Evolutionary conservation across 2,797 vertebrate genomes (phyloP).

Genomic region (Phataginus tetradactyla): DNA sequence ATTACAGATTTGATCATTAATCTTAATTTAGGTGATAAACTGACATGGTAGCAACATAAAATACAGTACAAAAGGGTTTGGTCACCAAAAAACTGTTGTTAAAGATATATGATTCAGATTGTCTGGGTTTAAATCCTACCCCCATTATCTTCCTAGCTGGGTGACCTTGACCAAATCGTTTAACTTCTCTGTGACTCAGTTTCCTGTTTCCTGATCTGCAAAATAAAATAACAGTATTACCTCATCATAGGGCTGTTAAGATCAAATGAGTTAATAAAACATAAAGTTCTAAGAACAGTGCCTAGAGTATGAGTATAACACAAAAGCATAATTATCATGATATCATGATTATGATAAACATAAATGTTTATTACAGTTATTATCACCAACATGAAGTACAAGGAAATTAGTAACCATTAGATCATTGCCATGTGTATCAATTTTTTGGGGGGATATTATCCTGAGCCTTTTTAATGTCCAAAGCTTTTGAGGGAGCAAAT

Average conservation of each 20-base stretch:
- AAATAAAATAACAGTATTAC: not conserved
- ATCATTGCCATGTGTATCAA: conserved; percentile 37
- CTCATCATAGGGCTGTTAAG: not conserved
- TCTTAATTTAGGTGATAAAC: conserved; percentile 75
- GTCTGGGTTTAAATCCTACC: not conserved
- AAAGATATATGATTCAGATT: not conserved
- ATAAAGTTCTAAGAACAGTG: not conserved
- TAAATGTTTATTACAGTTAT: not conserved
- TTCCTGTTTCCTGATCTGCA: not conserved
- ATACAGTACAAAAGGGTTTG: conserved; percentile 67
- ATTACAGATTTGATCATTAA: conserved; percentile 70
- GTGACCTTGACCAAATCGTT: not conserved
- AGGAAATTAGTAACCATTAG: conserved; percentile 43
- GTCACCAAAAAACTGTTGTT: not conserved
- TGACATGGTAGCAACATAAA: conserved; percentile 66
- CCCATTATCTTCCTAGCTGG: not conserved
- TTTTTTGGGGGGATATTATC: conserved; percentile 48
- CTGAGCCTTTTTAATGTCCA: not conserved
- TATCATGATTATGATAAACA: no score
- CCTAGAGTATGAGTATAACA: not conserved
- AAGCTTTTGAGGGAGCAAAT: not conserved
- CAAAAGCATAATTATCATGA: no score
- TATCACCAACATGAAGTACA: not conserved
- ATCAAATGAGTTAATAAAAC: not conserved
- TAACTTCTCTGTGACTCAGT: not conserved